Evolutionary conservation across 92 coral and sea anemone species (phyloP), one percentile per base, ranked within the genome.

Genomic region (Palythoa grandis): DNA sequence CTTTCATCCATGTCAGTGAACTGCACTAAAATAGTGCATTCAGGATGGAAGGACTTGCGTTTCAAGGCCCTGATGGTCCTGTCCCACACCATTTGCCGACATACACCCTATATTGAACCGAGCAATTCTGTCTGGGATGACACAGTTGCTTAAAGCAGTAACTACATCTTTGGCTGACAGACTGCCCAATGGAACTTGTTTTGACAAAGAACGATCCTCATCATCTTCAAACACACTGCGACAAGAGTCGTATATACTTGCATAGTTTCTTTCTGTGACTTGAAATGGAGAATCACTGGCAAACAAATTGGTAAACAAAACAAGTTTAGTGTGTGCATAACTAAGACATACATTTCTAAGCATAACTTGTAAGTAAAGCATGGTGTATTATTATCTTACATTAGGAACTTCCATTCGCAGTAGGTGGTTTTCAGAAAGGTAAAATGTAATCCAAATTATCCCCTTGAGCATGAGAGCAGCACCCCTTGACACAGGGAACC

Each of bases 41-140:
- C 68, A 25, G 83, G 83, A 20, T 38, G 43, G 52, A 77, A 77
- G 17, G 83, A 77, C 20, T 77, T 77, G 68, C 83, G 48, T 61
- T 52, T 35, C 69, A 77, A 52, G 67, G 83, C 69, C 83, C 83
- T 77, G 68, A 52, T 53, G 37, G 83, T 77, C 38, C 83, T 70
- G 16, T 77, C 83, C 83, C 83, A 77, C 68, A 77, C 25, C 63
- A 52, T n/a, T 29, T 52, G 82, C 29, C 82, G 82, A 29, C 82
- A 76, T n/a, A n/a, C n/a, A n/a, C n/a, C n/a, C n/a, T 11, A 76
- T 76, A 57, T 76, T 48, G 63, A 43, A 76, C 24, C 82, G 82
- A 76, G 82, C 77, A n/a, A 48, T 25, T 72, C 38, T n/a, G 77
- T 72, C 77, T 14, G 77, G 50, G 77, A 72, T 72, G 77, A 72